phyloP scores from a whole-genome alignment of 2,113 vertebrate species.

The Melanocharis versteri region DNA sequence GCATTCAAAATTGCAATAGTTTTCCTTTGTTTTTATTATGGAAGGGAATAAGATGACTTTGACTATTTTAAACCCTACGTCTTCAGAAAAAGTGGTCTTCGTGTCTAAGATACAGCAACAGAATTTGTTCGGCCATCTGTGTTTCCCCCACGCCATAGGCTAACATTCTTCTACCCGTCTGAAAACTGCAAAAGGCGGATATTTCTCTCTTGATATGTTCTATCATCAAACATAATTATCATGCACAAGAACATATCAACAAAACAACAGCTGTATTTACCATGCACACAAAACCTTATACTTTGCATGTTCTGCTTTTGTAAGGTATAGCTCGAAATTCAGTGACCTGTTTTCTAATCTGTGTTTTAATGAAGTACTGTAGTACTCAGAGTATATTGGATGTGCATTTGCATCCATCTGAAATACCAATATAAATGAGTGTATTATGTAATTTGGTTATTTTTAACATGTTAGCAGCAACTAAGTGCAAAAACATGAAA shows the following conservation, averaged over 20 bases:
- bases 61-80: background rate
- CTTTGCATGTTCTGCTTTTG: background rate
- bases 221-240: background rate
- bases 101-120: background rate
- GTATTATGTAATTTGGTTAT: background rate
- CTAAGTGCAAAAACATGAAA: background rate
- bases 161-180: background rate
- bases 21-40: background rate
- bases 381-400: background rate
- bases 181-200: background rate
- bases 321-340: background rate
- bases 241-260: background rate
- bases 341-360: background rate
- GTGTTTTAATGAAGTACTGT: background rate
- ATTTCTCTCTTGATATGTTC: background rate
- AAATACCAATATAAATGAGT: background rate
- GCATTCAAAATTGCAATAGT: background rate
- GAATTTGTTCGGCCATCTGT: background rate
- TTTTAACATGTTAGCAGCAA: background rate
- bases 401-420: background rate
- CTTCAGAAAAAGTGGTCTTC: background rate
- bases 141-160: accelerated
- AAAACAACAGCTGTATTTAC: background rate
- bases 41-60: background rate
- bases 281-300: background rate